Evolutionary conservation across 1,140 invertebrate species (phyloP).

Genomic region (Drosophila bipectinata): DNA sequence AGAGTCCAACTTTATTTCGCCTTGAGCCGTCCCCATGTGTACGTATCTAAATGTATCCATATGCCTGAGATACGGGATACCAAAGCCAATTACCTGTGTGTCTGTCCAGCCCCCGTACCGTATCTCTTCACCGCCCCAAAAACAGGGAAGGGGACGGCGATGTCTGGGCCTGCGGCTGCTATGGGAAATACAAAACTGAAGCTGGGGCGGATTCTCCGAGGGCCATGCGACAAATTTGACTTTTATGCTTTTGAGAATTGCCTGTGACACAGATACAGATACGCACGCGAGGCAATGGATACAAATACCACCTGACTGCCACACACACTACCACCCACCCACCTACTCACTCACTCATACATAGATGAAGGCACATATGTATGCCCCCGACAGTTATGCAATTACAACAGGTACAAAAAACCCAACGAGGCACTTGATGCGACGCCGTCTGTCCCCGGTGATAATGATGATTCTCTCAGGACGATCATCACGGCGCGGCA

Average conservation of each 20-base stretch:
- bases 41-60: constrained; percentile 72
- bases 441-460: constrained; percentile 20
- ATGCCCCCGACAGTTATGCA: constrained; percentile 58
- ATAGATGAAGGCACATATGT: constrained; percentile 5
- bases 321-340: neutral
- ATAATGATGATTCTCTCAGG: constrained; percentile 33
- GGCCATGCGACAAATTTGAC: constrained; percentile 78
- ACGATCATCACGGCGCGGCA: constrained; percentile 8
- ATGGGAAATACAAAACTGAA: constrained; percentile 59
- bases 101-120: constrained; percentile 2
- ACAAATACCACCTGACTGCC: constrained; percentile 14
- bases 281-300: constrained; percentile 18
- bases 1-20: neutral
- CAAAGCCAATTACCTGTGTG: constrained; percentile 75
- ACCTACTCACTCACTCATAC: neutral
- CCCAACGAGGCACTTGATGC: constrained; percentile 58
- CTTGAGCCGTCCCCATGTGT: constrained; percentile 25
- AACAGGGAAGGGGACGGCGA: neutral
- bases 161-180: constrained; percentile 54
- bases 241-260: constrained; percentile 82
- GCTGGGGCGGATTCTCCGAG: constrained; percentile 57
- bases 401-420: constrained; percentile 65
- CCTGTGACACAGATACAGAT: constrained; percentile 71
- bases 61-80: constrained; percentile 65
- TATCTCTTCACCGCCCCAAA: neutral